Conservation (phyloP, 2,888 invertebrate species). For the Horisme vitalbata region DNA sequence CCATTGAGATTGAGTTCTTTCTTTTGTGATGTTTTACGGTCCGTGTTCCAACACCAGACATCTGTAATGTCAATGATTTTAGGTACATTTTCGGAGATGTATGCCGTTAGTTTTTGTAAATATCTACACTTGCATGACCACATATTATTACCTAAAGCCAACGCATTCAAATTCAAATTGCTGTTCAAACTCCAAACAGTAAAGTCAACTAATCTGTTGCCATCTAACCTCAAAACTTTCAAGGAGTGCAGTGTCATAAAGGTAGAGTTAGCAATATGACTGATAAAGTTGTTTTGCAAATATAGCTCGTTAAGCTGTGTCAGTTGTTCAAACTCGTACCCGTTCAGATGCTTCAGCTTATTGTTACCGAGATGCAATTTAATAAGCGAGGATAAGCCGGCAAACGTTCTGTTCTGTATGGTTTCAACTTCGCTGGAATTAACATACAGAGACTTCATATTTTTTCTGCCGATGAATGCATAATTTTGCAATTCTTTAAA, state of each 20-base stretch:
- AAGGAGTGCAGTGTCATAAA: conserved; percentile 89
- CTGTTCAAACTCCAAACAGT: conserved; percentile 88
- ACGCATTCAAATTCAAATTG: conserved; percentile 86
- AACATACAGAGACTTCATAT: conserved; percentile 92
- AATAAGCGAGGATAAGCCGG: conserved; percentile 91
- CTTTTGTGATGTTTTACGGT: conserved; percentile 86
- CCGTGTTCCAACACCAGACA: conserved; percentile 90
- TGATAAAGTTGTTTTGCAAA: conserved; percentile 92
- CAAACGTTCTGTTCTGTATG: conserved; percentile 94
- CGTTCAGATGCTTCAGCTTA: conserved; percentile 89
- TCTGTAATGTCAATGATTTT: conserved; percentile 89
- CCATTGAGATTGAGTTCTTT: conserved; percentile 92
- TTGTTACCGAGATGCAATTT: conserved; percentile 93
- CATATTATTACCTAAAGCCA: conserved; percentile 91
- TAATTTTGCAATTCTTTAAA: conserved; percentile 93
- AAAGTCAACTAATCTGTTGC: conserved; percentile 90
- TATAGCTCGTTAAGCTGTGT: conserved; percentile 91
- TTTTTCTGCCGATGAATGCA: conserved; percentile 95
- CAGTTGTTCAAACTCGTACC: conserved; percentile 93
- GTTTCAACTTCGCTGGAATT: conserved; percentile 92
- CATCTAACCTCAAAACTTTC: conserved; percentile 90
- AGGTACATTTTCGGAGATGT: conserved; percentile 89
- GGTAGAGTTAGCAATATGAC: conserved; percentile 89
- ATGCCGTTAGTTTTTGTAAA: conserved; percentile 90
- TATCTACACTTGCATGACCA: conserved; percentile 97